Evolutionary conservation across 1,140 invertebrate species (phyloP), one percentile per base, ranked within the genome.

Genomic region (Lepidurus packardi): DNA sequence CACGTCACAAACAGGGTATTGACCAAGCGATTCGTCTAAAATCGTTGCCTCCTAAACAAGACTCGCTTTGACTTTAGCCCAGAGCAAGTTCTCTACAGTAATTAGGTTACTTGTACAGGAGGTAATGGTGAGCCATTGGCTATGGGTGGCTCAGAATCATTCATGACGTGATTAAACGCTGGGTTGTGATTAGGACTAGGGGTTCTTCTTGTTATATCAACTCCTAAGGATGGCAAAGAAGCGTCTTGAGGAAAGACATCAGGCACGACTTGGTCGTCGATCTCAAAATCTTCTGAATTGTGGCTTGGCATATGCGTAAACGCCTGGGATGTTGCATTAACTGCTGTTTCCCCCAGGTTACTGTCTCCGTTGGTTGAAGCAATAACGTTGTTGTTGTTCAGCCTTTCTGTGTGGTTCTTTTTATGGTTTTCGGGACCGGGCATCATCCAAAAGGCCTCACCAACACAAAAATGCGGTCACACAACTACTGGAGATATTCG

Each of bases 121-220:
- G 53, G 53, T 65, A 21, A 65, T n/a, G 53, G 21, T 65, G 53
- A n/a, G 53, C 53, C 53, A 65, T 65, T 65, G 53, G 53, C 53
- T 21, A 65, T 65, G 13, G 16, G 53, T 65, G 53, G 53, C 13
- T 65, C 53, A 65, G 53, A 65, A 65, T 65, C 53, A 21, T 65
- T 1, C 53, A 65, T 65, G 16, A 7, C 2, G 53, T 65, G 53
- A 65, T 65, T 65, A n/a, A 65, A 65, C 16, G 53, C 53, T 65
- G 53, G 13, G 21, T 65, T 9, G 21, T 65, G 53, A 16, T 65
- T 65, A 21, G 53, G 53, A 65, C 53, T 65, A 65, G 53, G 53
- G 16, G 53, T 65, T 65, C 53, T 65, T 16, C 45, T 47, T 21
- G 16, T 13, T 13, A 21, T 65, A 7, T 65, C 53, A 16, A 16